Base-by-base conservation (phyloP, 2,797 vertebrate species). In the Poecile montanus region DNA sequence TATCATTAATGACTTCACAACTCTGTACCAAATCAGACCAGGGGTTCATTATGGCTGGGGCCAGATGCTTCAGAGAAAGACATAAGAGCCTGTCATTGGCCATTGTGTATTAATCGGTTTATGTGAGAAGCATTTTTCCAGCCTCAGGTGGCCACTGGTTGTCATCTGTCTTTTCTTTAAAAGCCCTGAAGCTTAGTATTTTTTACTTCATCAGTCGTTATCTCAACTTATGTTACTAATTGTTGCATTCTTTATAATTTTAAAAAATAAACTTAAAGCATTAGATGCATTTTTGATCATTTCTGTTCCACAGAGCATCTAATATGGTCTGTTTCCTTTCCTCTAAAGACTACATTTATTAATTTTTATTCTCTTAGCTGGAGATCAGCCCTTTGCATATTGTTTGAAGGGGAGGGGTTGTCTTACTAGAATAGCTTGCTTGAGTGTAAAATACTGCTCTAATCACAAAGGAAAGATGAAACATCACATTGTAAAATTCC, bases 11-110 rank as follows among this genome's bases (percentile, higher is more conserved):
- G 92, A 91, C 70, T 94, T 93, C 72, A 88, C 79, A 91, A 79
- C 63, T 93, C 73, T 53, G 30, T 88, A 91, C 83, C 53, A 85
- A 90, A 85, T 85, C 83, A 45, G 77, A 79, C 48, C 22, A 45
- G 77, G 85, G 84, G 80, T 94, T 94, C 74, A 93, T 96, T 95
- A 82, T 74, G 53, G 36, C 67, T 76, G 80, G 53, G 44, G 78
- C 89, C 95, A 96, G 94, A 91, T 96, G 95, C 94, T 94, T 94
- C 89, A 71, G 88, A 85, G 77, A 74, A 93, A 85, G 65, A 88
- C 87, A 8, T 75, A 93, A 91, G 53, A 94, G 65, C 80, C 74
- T 94, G 83, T 93, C 85, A 74, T 9, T 86, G 67, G 67, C 85
- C 78, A 93, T 90, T 94, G 85, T 96, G 67, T 90, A 91, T 94